Conservation (phyloP, 2,797 vertebrate species). For the Lutjanus campechanus region DNA sequence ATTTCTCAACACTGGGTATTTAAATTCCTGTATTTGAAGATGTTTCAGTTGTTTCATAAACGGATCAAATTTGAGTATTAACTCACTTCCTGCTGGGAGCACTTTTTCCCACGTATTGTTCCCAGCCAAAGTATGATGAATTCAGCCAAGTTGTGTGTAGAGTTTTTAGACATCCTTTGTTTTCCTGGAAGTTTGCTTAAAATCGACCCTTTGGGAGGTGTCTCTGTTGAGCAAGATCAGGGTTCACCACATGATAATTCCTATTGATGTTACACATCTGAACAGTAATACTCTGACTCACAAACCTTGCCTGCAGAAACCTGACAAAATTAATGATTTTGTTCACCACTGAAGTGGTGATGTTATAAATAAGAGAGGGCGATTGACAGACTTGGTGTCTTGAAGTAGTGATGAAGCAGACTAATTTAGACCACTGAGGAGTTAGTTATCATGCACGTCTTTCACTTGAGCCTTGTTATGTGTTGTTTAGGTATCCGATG, state of each 20-base stretch:
- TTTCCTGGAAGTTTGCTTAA: slow-evolving; percentile 36
- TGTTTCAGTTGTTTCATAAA: not conserved
- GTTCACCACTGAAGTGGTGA: slow-evolving; percentile 7
- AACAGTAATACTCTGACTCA: slow-evolving; percentile 26
- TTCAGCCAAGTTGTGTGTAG: not conserved
- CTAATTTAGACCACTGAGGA: slow-evolving; percentile 22
- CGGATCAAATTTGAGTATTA: not conserved
- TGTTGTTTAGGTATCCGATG: slow-evolving; percentile 7
- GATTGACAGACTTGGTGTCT: slow-evolving; percentile 16
- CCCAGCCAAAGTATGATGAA: not conserved
- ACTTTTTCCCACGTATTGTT: not conserved
- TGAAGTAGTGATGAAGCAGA: slow-evolving; percentile 33
- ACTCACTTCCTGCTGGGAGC: not conserved
- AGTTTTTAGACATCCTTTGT: slow-evolving; percentile 23
- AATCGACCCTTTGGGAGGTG: slow-evolving; percentile 15
- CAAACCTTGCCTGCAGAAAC: slow-evolving; percentile 17
- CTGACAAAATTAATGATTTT: slow-evolving; percentile 21
- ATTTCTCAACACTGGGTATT: not conserved
- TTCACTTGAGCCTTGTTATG: slow-evolving; percentile 15
- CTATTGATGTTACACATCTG: slow-evolving; percentile 33
- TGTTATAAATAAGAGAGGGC: slow-evolving; percentile 28
- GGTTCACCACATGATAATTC: slow-evolving; percentile 31
- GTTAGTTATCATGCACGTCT: slow-evolving; percentile 15
- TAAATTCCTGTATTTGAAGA: not conserved
- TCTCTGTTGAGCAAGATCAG: slow-evolving; percentile 20